These are phyloP conservation scores for Drosophila obscura DNA, from an alignment of 1,140 invertebrate genomes.

Conservation along the genomic window DNA sequence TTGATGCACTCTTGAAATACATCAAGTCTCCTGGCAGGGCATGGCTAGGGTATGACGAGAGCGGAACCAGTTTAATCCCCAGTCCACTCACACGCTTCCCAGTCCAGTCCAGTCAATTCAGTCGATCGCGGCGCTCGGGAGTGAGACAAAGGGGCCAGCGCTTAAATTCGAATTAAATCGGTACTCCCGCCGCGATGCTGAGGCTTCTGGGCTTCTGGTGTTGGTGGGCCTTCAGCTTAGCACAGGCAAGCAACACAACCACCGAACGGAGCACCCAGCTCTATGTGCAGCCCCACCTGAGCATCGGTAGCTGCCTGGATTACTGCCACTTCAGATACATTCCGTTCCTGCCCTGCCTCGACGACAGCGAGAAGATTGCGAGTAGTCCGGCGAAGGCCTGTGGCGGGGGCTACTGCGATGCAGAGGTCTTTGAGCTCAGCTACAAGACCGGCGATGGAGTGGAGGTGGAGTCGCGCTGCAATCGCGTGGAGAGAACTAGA, in stretches of 20 bases:
- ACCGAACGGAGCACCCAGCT: slow-evolving; percentile 1
- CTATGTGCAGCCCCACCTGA: neutral
- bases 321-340: slow-evolving; percentile 38
- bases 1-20: too few species aligned
- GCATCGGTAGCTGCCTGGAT: slow-evolving; percentile 21
- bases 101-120: slow-evolving; percentile 14
- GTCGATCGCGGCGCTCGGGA: slow-evolving; percentile 40
- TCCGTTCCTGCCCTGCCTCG: slow-evolving; percentile 29
- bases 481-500: slow-evolving; percentile 41
- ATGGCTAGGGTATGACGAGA: slow-evolving; percentile 14
- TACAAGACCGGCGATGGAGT: slow-evolving; percentile 14
- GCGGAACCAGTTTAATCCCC: slow-evolving; percentile 29
- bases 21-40: too few species aligned
- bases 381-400: slow-evolving; percentile 19
- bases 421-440: slow-evolving; percentile 37
- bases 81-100: neutral
- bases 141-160: slow-evolving; percentile 30
- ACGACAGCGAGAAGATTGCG: slow-evolving; percentile 5
- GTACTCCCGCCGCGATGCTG: slow-evolving; percentile 9
- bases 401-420: slow-evolving; percentile 26
- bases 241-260: too few species aligned
- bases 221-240: neutral
- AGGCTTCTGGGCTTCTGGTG: slow-evolving; percentile 15
- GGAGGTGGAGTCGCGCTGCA: slow-evolving; percentile 13
- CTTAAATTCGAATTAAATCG: slow-evolving; percentile 6